Conservation (phyloP, 2,888 invertebrate species). For the Chymomyza fuscimana region DNA sequence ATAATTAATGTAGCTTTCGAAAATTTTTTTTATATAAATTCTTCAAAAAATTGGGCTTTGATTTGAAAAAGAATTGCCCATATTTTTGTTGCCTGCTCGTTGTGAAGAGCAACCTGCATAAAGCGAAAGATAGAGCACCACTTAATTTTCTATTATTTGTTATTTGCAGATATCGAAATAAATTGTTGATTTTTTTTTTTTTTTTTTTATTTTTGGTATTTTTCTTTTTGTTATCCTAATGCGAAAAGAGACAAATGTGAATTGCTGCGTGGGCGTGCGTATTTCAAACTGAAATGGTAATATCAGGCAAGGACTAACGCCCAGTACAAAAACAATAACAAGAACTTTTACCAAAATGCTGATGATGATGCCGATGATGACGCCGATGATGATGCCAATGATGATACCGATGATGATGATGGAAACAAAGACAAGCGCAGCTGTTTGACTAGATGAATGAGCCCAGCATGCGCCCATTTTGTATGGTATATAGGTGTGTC, state of each 20-base stretch:
- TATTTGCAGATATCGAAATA: conserved; percentile 45
- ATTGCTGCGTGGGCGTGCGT: conserved; percentile 43
- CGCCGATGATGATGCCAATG: background rate
- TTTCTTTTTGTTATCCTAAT: background rate
- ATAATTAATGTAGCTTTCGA: no score
- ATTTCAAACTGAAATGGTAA: conserved; percentile 52
- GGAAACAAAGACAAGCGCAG: conserved; percentile 18
- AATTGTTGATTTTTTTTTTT: background rate
- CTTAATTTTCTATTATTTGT: conserved; percentile 65
- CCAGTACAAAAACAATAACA: background rate
- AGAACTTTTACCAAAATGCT: background rate
- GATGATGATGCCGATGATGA: conserved; percentile 24
- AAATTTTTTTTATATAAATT: no score
- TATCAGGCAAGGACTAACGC: conserved; percentile 49
- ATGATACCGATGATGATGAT: conserved; percentile 12
- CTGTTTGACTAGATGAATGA: conserved; percentile 38
- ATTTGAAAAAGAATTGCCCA: no score
- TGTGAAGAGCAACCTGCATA: background rate
- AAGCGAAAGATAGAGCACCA: conserved; percentile 10
- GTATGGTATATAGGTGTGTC: background rate
- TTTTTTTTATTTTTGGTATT: background rate
- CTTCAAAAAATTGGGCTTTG: no score
- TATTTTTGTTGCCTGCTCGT: background rate
- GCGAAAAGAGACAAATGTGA: conserved; percentile 61
- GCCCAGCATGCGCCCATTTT: conserved; percentile 15